phyloP scores from a whole-genome alignment of 2,113 vertebrate species.

The Corythornis madagascariensis region DNA sequence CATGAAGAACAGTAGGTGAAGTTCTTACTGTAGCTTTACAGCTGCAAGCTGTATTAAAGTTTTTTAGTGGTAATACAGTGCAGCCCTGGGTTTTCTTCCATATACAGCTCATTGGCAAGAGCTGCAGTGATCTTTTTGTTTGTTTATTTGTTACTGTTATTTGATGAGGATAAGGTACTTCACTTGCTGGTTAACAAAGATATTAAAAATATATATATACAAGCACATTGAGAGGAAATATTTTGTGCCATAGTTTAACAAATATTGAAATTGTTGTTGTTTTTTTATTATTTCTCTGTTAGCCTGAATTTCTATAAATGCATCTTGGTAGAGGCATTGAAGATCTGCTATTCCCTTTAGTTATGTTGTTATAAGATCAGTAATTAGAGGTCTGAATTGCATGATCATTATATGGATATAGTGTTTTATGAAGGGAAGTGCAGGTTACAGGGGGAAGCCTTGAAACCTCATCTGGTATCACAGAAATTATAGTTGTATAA shows the following conservation, averaged over 20 bases:
- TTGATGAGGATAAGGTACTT: not conserved
- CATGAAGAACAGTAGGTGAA: not conserved
- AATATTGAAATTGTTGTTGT: not conserved
- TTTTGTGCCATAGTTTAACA: fast-evolving
- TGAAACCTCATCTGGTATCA: not conserved
- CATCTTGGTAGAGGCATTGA: not conserved
- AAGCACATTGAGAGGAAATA: not conserved
- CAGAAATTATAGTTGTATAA: no score
- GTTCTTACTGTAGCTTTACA: not conserved
- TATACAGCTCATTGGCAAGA: not conserved
- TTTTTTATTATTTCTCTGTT: not conserved
- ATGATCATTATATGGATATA: not conserved
- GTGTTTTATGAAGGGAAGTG: not conserved
- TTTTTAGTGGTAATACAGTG: not conserved
- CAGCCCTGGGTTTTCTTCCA: not conserved
- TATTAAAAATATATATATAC: not conserved
- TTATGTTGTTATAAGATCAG: not conserved
- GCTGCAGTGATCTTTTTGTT: fast-evolving
- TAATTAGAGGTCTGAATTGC: not conserved
- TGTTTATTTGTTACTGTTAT: not conserved
- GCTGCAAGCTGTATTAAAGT: not conserved
- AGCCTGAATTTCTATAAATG: not conserved
- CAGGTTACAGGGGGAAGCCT: not conserved
- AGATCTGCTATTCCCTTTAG: not conserved
- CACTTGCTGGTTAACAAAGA: not conserved